These are phyloP conservation scores for Hippocampus mohnikei DNA, from an alignment of 2,113 vertebrate species.

Conservation along the genomic window DNA sequence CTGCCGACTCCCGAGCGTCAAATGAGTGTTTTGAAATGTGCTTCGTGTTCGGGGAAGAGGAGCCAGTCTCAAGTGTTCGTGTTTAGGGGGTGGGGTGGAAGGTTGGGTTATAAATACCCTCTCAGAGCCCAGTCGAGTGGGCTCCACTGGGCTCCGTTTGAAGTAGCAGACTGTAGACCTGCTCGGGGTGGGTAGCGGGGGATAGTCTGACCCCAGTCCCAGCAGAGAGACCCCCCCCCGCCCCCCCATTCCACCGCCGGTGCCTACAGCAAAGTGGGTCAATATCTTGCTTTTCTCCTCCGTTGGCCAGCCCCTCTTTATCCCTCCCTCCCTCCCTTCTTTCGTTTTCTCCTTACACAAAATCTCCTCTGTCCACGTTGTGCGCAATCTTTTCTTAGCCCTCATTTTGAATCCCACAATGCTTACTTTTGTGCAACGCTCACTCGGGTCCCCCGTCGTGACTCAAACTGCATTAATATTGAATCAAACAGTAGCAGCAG, in stretches of 20 bases:
- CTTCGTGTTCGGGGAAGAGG: slow-evolving; percentile 51
- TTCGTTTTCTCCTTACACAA: slow-evolving; percentile 27
- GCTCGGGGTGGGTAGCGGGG: slow-evolving; percentile 71
- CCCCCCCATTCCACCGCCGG: slow-evolving; percentile 36
- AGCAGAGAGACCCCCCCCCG: slow-evolving; percentile 54
- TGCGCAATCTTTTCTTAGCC: slow-evolving; percentile 39
- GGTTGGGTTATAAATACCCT: slow-evolving; percentile 73
- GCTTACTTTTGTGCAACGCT: slow-evolving; percentile 73
- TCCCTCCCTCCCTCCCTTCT: slow-evolving; percentile 30
- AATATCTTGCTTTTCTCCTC: slow-evolving; percentile 67
- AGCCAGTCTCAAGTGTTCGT: slow-evolving; percentile 59
- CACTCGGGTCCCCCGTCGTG: slow-evolving; percentile 70
- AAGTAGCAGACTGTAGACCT: slow-evolving; percentile 76
- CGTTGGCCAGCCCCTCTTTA: slow-evolving; percentile 47
- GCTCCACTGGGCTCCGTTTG: slow-evolving; percentile 74
- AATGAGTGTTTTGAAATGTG: slow-evolving; percentile 61
- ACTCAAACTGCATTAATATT: slow-evolving; percentile 81
- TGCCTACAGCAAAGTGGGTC: slow-evolving; percentile 70
- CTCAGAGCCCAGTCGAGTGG: slow-evolving; percentile 69
- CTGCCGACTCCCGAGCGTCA: slow-evolving; percentile 40
- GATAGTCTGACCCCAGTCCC: slow-evolving; percentile 74
- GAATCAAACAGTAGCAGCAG: slow-evolving; percentile 78
- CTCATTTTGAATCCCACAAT: slow-evolving; percentile 58
- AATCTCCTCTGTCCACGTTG: slow-evolving; percentile 40
- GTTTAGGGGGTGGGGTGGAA: slow-evolving; percentile 31